Evolutionary conservation across 1,140 invertebrate genomes (phyloP), one percentile per base, ranked within the genome.

Genomic region (Thaumetopoea pityocampa): DNA sequence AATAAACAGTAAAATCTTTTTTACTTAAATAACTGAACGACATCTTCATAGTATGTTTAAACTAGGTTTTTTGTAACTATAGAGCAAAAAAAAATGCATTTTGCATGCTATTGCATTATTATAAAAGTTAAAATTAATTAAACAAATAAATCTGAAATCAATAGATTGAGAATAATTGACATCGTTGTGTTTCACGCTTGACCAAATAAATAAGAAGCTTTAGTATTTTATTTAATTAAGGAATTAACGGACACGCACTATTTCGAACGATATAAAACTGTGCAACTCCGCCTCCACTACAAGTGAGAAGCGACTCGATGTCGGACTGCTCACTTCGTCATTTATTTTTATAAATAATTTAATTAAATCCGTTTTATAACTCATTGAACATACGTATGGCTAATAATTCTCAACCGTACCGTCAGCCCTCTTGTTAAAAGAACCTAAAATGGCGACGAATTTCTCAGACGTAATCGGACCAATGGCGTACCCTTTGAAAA

Each of bases 281-380:
- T 48, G 46, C 33, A 18, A 7, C 24, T 7, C 17, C 29, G 14
- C 12, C 3, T 16, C 33, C 14, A 42, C 30, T 71, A 77, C 80
- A 84, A 74, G 80, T 84, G 80, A 81, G 74, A 84, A 84, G 77
- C 80, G 80, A 80, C 79, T 49, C 40, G 30, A 41, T 51, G 80
- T 84, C 80, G 77, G 68, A 81, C 77, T 84, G 78, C 80, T 81
- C 80, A 81, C 80, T 84, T 84, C 74, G 77, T 80, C 72, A 42
- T 46, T 44, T 50, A 30, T 43, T 44, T 60, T 47, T 51, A 11
- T 15, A 26, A 19, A 28, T 23, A 51, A n/a, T n/a, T n/a, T n/a
- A n/a, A n/a, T n/a, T n/a, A 43, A 41, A 28, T 11, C 19, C 11
- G 6, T 7, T 27, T 37, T 34, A 16, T 8, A 49, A 40, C 28